A percentile compares a stretch with the other conserved stretches of the same genome.
Evolutionary conservation across 2,113 vertebrate genomes (phyloP).

Genomic region (Rhinoptilus africanus): DNA sequence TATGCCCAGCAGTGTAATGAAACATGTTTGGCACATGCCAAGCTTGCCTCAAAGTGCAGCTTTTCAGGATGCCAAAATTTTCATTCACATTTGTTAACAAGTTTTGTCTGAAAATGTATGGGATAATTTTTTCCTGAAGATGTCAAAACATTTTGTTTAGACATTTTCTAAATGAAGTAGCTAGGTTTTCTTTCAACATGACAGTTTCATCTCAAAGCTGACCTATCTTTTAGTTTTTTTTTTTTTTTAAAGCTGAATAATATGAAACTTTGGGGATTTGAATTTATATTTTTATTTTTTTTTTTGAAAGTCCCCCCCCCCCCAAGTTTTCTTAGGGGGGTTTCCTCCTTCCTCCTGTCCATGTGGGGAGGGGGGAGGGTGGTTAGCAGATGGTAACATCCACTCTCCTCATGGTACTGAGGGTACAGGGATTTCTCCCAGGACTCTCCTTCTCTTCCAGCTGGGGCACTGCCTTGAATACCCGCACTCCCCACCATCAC

Average conservation of each 20-base stretch:
- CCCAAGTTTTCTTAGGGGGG: no score
- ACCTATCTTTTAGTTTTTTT: not conserved
- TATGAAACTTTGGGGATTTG: not conserved
- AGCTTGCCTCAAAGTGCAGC: not conserved
- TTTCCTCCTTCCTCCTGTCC: not conserved
- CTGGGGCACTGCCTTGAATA: not conserved
- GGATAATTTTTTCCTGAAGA: conserved; percentile 7
- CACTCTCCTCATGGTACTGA: fast-evolving
- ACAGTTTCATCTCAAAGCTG: conserved; percentile 16
- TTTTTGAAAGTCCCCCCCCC: not conserved
- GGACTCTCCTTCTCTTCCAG: not conserved
- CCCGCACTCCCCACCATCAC: fast-evolving
- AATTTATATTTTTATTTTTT: not conserved
- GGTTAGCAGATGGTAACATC: not conserved
- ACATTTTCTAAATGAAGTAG: conserved; percentile 18
- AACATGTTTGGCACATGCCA: not conserved
- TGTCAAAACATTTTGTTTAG: conserved; percentile 56
- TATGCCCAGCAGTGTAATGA: not conserved
- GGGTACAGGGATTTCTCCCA: not conserved
- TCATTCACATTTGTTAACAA: not conserved
- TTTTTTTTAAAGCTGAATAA: not conserved
- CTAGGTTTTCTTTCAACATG: conserved; percentile 12
- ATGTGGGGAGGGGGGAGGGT: not conserved
- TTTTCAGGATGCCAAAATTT: not conserved
- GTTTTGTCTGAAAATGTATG: conserved; percentile 13